phyloP scores from a whole-genome alignment of 2,888 invertebrate genomes.

The Conus canariensis region DNA sequence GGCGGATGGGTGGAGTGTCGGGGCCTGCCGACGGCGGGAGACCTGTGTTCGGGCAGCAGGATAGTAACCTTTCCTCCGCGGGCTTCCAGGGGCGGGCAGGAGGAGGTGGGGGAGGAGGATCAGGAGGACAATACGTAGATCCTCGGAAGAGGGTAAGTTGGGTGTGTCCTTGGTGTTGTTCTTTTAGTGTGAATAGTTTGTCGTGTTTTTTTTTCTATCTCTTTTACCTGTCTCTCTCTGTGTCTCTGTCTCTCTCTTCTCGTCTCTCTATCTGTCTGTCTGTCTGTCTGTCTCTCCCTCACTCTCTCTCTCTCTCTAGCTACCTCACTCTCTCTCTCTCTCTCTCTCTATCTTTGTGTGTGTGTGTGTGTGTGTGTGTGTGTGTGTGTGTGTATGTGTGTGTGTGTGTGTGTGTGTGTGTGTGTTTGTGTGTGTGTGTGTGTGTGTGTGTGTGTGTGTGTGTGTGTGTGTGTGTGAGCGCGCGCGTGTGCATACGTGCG shows the following conservation, averaged over 20 bases:
- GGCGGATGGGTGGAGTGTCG: constrained; percentile 77
- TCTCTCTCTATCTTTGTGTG: neutral
- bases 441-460: neutral
- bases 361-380: neutral
- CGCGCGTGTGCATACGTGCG: neutral
- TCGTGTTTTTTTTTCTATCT: no score
- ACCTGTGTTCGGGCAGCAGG: neutral
- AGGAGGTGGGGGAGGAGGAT: neutral
- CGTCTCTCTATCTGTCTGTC: no score
- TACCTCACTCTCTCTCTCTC: no score
- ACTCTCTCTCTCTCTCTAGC: no score
- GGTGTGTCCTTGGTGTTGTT: neutral
- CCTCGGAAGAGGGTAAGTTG: constrained; percentile 48
- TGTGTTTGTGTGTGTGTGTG: neutral
- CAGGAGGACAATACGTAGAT: constrained; percentile 27
- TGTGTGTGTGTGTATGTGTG: neutral
- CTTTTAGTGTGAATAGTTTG: neutral
- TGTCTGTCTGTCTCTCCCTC: no score
- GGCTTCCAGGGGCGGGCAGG: neutral
- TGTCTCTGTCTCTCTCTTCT: no score
- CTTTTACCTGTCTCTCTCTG: no score
- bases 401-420: neutral
- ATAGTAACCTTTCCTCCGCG: neutral
- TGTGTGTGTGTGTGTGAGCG: neutral
- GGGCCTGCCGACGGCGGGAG: neutral